Conservation (phyloP, 2,797 vertebrate genomes). For the Rachycentron canadum region DNA sequence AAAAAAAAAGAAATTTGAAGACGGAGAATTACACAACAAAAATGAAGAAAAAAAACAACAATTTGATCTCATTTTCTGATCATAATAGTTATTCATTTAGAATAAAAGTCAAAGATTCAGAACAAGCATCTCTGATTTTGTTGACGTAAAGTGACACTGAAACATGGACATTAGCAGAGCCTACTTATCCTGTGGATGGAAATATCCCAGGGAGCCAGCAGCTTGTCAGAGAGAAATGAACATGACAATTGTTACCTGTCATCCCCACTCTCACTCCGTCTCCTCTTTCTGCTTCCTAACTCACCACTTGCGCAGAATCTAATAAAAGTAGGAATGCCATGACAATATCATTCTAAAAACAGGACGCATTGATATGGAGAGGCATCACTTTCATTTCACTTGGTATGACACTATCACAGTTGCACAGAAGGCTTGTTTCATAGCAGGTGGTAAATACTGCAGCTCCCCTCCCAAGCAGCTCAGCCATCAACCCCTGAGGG, state of each 20-base stretch:
- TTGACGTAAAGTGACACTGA: constrained; percentile 40
- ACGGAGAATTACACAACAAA: not conserved
- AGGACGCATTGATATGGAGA: constrained; percentile 60
- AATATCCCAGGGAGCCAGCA: constrained; percentile 59
- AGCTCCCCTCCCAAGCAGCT: constrained; percentile 70
- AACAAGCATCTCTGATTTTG: constrained; percentile 17
- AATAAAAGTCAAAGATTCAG: not conserved
- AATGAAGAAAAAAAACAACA: not conserved
- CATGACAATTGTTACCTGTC: constrained; percentile 68
- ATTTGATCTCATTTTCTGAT: constrained; percentile 1
- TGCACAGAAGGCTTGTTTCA: constrained; percentile 77
- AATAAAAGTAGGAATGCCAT: constrained; percentile 68
- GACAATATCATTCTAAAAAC: constrained; percentile 68
- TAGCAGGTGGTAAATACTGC: constrained; percentile 81
- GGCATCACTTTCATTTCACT: constrained; percentile 69
- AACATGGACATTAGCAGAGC: constrained; percentile 34
- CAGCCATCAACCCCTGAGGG: constrained; percentile 72
- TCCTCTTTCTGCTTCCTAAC: constrained; percentile 39
- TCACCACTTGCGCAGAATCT: constrained; percentile 61
- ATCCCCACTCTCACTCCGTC: constrained; percentile 44
- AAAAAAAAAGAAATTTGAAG: not conserved
- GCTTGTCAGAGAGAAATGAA: constrained; percentile 65
- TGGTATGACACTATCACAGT: constrained; percentile 75
- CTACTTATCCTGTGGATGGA: constrained; percentile 37
- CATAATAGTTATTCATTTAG: not conserved